Base-by-base conservation (phyloP, 2,113 vertebrate genomes). In the Chloropsis hardwickii region DNA sequence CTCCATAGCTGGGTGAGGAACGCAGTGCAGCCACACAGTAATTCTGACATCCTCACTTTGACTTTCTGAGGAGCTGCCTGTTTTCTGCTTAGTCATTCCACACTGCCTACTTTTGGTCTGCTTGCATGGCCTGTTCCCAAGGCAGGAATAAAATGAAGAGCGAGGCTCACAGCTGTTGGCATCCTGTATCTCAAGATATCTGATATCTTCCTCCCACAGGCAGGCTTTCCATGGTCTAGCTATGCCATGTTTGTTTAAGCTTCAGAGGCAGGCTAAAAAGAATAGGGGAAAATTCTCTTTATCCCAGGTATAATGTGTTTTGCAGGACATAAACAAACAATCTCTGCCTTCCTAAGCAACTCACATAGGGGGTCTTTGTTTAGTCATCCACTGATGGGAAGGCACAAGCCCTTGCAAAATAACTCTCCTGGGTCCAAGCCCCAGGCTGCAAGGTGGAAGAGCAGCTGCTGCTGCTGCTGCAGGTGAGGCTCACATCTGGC, bases 311-410 rank as follows among this genome's bases (percentile, higher is more conserved):
- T 62, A 58, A 65, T 5, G 14, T 31, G 5, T 18, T 87, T 79
- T 73, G 50, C 66, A 58, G 48, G 51, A 35, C 31, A 54, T 1
- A 8, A 60, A 56, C 27, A 60, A 61, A 53, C 4, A 64, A 20
- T 17, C 40, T 65, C 27, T 65, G 53, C 42, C 29, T 70, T 67
- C 56, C 51, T 37, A 47, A 73, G 58, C 54, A 66, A 31, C 27
- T 35, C 15, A 9, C 39, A 4, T 0, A 3, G 24, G 2, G 21
- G 31, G 17, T 44, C 11, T 39, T 17, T 8, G 25, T 62, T 83
- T 23, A 53, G 18, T 19, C 3, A 0, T 19, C 65, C 31, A n/a
- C 67, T 27, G 35, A 33, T 12, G 47, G 73, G 42, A 84, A 61
- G 33, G 9, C 7, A 44, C 15, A 37, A 67, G 39, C 50, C 35